Evolutionary conservation across 2,113 vertebrate species (phyloP), one percentile per base, ranked within the genome.

Genomic region (Galemys pyrenaicus): DNA sequence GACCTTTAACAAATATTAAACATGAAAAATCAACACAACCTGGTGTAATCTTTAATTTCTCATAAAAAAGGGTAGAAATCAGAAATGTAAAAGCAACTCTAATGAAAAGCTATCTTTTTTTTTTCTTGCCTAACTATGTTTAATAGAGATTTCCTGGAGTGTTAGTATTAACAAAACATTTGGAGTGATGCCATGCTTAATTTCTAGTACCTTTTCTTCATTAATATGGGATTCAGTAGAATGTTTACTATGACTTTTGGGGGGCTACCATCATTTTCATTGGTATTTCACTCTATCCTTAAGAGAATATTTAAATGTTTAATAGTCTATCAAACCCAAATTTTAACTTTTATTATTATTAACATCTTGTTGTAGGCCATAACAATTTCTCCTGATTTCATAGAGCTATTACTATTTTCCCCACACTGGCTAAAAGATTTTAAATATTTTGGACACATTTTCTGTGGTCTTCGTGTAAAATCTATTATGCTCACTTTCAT

Each of bases 1-100:
- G 74, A 81, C 12, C 5, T 86, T 91, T 92, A 71, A 60, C 39
- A 95, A 82, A 51, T 77, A 73, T 60, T 78, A 82, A 78, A 80
- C 26, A 77, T 75, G 84, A 88, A 91, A 77, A 11, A 56, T 56
- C 37, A 92, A 37, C 7, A 79, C 10, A 71, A 65, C 17, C 71
- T 46, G 68, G 28, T 32, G 58, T 54, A 24, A 46, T 54, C 28
- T 65, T 75, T 56, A 89, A 77, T 71, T 85, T 49, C 9, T 32
- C 79, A 46, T 30, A 37, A 17, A 91, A 44, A 3, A 65, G 24
- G 3, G 32, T 46, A 39, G 26, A 91, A 80, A 13, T 20, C 49
- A 78, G 73, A 85, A 92, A 75, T 77, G 44, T 28, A 65, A 93
- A 75, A 28, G 67, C 13, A 74, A 44, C 28, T 89, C 5, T 71